These are phyloP conservation scores for Cololabis saira DNA, from an alignment of 2,113 vertebrate species.

Conservation along the genomic window DNA sequence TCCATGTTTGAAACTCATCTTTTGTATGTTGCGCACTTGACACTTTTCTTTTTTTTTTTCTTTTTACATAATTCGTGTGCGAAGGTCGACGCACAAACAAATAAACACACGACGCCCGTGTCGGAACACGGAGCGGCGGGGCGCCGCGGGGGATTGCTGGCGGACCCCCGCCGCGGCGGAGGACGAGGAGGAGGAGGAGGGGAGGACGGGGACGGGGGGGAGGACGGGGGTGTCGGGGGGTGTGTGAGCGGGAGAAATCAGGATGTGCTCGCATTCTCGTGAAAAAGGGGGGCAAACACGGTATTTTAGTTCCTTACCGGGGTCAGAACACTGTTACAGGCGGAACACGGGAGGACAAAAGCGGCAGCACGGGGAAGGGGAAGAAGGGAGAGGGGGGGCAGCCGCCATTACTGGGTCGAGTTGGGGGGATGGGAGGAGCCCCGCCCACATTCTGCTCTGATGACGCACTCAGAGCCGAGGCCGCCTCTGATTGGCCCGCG, in stretches of 20 bases:
- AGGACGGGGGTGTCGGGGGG: no score
- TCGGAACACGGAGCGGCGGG: no score
- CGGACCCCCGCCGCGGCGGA: no score
- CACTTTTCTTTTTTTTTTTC: slow-evolving; percentile 41
- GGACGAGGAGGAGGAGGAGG: no score
- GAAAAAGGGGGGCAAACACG: slow-evolving; percentile 58
- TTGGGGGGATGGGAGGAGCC: slow-evolving; percentile 63
- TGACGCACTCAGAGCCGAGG: slow-evolving; percentile 64
- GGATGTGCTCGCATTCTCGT: no score
- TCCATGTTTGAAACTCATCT: slow-evolving; percentile 61
- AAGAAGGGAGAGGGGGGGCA: no score
- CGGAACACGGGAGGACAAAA: slow-evolving; percentile 64
- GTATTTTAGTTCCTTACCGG: slow-evolving; percentile 67
- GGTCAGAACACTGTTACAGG: slow-evolving; percentile 52
- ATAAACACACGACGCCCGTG: background rate
- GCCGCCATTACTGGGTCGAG: slow-evolving; percentile 59
- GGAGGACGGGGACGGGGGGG: no score
- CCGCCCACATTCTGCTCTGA: slow-evolving; percentile 65
- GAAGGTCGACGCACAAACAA: slow-evolving; percentile 44
- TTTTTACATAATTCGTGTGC: slow-evolving; percentile 44
- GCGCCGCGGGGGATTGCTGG: no score
- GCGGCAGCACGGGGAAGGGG: slow-evolving; percentile 27
- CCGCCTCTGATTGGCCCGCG: slow-evolving; percentile 77
- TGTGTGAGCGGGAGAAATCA: no score
- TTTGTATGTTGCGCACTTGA: slow-evolving; percentile 63